These are phyloP conservation scores for Telmatochromis sp. DNA, from an alignment of 2,113 vertebrate genomes.

Conservation along the genomic window DNA sequence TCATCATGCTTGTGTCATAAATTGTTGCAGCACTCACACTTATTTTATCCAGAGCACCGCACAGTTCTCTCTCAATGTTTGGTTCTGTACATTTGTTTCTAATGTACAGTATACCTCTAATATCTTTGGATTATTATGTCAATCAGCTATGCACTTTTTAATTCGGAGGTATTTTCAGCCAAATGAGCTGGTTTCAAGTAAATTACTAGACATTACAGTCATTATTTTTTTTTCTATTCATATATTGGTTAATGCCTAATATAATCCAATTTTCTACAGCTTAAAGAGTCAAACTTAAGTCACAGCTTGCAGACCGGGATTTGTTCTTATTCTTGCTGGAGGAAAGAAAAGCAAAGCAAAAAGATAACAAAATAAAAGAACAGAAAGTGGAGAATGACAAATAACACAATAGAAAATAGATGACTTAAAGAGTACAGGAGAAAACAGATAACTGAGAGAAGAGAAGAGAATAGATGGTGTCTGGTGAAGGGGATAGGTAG, in stretches of 20 bases:
- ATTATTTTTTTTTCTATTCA: background rate
- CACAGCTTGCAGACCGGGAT: background rate
- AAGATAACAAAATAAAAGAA: background rate
- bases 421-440: background rate
- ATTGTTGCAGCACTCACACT: background rate
- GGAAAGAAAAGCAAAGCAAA: background rate
- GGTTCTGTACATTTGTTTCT: background rate
- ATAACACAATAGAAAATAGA: background rate
- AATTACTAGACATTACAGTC: background rate
- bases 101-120: background rate
- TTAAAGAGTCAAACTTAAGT: background rate
- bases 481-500: background rate
- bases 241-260: background rate
- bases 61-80: background rate
- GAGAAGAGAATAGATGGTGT: background rate
- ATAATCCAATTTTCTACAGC: background rate
- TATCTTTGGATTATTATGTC: background rate
- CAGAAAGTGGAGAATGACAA: background rate
- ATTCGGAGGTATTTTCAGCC: background rate
- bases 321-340: background rate
- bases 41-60: background rate
- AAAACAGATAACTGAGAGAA: slow-evolving; percentile 12
- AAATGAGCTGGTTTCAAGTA: background rate
- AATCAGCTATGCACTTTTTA: background rate
- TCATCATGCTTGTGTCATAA: background rate